A percentile compares a stretch with the other conserved stretches of the same genome.
These are phyloP conservation scores for Heliconius melpomene DNA, from an alignment of 1,140 invertebrate genomes.

Conservation along the genomic window DNA sequence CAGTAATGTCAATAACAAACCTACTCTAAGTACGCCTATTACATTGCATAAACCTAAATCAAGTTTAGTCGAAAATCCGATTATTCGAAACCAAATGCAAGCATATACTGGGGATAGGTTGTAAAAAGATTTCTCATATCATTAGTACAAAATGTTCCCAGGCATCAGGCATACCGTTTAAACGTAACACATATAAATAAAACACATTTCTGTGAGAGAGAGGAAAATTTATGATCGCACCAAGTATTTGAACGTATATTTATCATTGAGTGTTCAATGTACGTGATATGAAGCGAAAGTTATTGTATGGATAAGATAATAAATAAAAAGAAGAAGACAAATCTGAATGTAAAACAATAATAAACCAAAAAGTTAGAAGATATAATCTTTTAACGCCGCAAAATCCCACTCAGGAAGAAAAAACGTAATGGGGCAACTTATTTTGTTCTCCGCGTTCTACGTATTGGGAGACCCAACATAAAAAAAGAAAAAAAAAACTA, in stretches of 20 bases:
- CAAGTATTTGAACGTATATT: slow-evolving; percentile 10
- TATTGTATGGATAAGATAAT: not conserved
- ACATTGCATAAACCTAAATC: not conserved
- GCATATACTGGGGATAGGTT: not conserved
- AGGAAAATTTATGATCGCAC: not conserved
- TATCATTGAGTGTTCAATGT: not conserved
- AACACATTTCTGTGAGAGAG: not conserved
- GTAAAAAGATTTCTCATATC: not conserved
- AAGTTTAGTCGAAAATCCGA: not conserved
- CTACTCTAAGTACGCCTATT: too few relatives aligned
- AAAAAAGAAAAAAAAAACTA: too few relatives aligned
- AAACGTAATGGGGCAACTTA: too few relatives aligned
- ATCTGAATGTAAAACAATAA: too few relatives aligned
- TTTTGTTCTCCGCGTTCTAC: too few relatives aligned
- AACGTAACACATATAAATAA: slow-evolving; percentile 11
- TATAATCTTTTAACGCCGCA: too few relatives aligned
- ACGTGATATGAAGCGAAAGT: not conserved
- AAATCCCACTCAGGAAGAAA: too few relatives aligned
- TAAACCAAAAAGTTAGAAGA: too few relatives aligned
- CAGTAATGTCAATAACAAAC: too few relatives aligned
- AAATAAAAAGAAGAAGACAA: slow-evolving; percentile 19
- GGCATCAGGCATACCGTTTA: slow-evolving; percentile 20
- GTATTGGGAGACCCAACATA: too few relatives aligned
- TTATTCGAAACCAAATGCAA: not conserved
- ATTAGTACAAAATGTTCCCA: slow-evolving; percentile 17